Evolutionary conservation across 2,888 invertebrate genomes (phyloP).

Genomic region (Andrena camellia): DNA sequence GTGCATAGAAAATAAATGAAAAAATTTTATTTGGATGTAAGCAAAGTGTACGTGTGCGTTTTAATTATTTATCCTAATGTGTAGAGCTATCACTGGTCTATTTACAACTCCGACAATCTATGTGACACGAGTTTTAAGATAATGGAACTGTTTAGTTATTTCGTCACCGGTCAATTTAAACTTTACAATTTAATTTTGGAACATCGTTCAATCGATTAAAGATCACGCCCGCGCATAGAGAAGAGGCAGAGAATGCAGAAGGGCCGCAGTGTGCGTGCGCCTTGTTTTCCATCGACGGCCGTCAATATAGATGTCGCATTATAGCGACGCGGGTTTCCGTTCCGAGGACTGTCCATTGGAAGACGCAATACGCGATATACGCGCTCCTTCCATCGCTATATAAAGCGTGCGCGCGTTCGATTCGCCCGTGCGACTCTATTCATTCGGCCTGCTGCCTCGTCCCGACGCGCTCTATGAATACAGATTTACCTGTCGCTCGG

Average conservation of each 20-base stretch:
- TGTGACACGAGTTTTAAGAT: too few relatives aligned
- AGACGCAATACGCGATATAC: slow-evolving; percentile 61
- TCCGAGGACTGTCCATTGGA: slow-evolving; percentile 64
- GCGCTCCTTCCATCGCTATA: slow-evolving; percentile 59
- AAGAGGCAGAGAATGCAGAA: background rate
- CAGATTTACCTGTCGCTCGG: slow-evolving; percentile 46
- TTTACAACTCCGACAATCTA: too few relatives aligned
- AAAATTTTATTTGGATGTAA: too few relatives aligned
- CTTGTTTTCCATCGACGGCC: slow-evolving; percentile 58
- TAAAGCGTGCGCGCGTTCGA: slow-evolving; percentile 60
- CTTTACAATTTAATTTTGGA: background rate
- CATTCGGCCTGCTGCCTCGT: slow-evolving; percentile 35
- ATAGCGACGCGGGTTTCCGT: slow-evolving; percentile 54
- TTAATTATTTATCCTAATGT: too few relatives aligned
- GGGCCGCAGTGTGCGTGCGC: background rate
- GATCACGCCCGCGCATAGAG: background rate
- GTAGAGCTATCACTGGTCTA: too few relatives aligned
- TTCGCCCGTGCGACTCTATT: slow-evolving; percentile 43
- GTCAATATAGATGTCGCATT: slow-evolving; percentile 67
- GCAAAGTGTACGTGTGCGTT: too few relatives aligned
- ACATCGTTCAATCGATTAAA: background rate
- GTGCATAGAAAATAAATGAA: too few relatives aligned
- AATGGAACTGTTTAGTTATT: too few relatives aligned
- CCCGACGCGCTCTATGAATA: slow-evolving; percentile 45
- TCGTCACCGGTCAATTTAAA: too few relatives aligned